Evolutionary conservation across 1,140 invertebrate genomes (phyloP).

Genomic region (Camponotus pennsylvanicus): DNA sequence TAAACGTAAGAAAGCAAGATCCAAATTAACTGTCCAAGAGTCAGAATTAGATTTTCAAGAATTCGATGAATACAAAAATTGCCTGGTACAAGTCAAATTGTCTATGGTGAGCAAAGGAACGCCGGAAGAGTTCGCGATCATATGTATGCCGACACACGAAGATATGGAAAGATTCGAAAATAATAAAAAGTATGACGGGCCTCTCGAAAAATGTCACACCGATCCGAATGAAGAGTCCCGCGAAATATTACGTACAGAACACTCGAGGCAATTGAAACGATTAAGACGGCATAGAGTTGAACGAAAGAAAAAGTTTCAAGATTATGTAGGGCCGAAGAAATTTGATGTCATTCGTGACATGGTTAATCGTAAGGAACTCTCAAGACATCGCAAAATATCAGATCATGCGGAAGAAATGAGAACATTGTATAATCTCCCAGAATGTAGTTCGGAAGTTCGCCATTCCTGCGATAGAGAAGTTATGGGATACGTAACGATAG

Average conservation of each 20-base stretch:
- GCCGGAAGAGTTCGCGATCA: slow-evolving; percentile 87
- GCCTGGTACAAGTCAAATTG: slow-evolving; percentile 87
- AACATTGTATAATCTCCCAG: slow-evolving; percentile 90
- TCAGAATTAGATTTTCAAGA: slow-evolving; percentile 27
- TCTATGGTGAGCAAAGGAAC: slow-evolving; percentile 84
- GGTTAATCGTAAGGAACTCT: slow-evolving; percentile 35
- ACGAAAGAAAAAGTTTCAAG: slow-evolving; percentile 84
- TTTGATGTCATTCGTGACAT: slow-evolving; percentile 20
- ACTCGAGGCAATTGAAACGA: slow-evolving; percentile 88
- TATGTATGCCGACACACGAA: slow-evolving; percentile 88
- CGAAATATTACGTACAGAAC: slow-evolving; percentile 86
- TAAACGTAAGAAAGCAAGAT: slow-evolving; percentile 28
- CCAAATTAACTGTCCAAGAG: background rate
- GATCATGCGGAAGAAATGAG: slow-evolving; percentile 89
- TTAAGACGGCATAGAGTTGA: slow-evolving; percentile 87
- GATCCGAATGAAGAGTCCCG: slow-evolving; percentile 88
- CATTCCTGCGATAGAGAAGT: slow-evolving; percentile 89
- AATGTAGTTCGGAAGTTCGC: slow-evolving; percentile 87
- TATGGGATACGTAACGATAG: slow-evolving; percentile 91
- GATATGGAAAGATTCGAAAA: slow-evolving; percentile 86
- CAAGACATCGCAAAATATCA: slow-evolving; percentile 74
- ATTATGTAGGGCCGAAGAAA: slow-evolving; percentile 70
- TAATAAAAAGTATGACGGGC: slow-evolving; percentile 83
- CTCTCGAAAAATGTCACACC: slow-evolving; percentile 86
- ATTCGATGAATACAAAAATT: slow-evolving; percentile 77